phyloP scores from a whole-genome alignment of 1,140 invertebrate genomes.

The Tribolium castaneum region DNA sequence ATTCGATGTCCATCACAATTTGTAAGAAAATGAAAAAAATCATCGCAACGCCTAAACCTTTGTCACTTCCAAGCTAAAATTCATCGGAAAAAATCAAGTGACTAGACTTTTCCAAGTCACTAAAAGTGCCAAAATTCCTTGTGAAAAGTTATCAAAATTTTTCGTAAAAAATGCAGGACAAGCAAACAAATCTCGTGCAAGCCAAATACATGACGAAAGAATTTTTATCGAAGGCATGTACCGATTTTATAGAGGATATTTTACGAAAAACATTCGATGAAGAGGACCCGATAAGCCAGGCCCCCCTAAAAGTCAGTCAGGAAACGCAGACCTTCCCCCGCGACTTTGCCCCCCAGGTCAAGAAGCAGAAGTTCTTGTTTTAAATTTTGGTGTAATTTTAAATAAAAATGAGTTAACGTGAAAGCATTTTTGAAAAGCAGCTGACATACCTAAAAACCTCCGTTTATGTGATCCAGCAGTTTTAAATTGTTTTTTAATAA shows the following conservation, averaged over 20 bases:
- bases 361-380: slow-evolving; percentile 6
- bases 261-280: not conserved
- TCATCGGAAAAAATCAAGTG: not conserved
- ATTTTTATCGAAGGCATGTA: not conserved
- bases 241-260: not conserved
- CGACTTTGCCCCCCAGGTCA: not conserved
- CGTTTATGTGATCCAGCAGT: slow-evolving; percentile 13
- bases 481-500: slow-evolving; percentile 27
- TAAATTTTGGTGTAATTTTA: slow-evolving; percentile 14
- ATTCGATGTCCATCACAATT: not conserved
- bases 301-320: not conserved
- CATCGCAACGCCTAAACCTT: too few species aligned
- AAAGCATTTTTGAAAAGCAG: slow-evolving; percentile 22
- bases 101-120: not conserved
- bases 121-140: not conserved
- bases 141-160: slow-evolving; percentile 9
- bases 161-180: slow-evolving; percentile 38
- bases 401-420: not conserved
- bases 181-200: not conserved
- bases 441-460: slow-evolving; percentile 14
- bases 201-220: not conserved
- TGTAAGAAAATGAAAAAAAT: not conserved
- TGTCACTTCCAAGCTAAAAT: not conserved
- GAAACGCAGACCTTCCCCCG: not conserved
- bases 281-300: not conserved